Conservation (phyloP, 1,140 invertebrate species). For the Heliconius himera region DNA sequence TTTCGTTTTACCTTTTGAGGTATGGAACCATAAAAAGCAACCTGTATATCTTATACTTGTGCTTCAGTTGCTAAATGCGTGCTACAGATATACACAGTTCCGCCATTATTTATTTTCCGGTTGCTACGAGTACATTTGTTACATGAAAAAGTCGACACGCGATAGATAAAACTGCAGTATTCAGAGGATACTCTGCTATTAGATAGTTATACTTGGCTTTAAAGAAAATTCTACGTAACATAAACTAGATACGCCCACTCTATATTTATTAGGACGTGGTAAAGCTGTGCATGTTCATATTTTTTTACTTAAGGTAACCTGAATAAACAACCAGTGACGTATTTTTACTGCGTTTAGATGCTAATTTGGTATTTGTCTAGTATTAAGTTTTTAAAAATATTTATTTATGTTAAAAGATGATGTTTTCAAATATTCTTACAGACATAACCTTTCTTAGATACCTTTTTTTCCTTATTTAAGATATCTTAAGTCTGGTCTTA, state of each 20-base stretch:
- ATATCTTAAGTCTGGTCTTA: too few species aligned
- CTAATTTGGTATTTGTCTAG: too few species aligned
- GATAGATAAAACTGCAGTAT: slow-evolving; percentile 34
- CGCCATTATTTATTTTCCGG: slow-evolving; percentile 23
- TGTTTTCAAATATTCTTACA: too few species aligned
- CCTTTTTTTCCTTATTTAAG: too few species aligned
- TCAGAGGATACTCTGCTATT: slow-evolving; percentile 18
- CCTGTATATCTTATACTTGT: background rate
- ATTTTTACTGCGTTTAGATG: background rate
- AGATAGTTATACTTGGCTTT: slow-evolving; percentile 4
- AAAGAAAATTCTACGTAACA: slow-evolving; percentile 13
- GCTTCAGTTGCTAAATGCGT: slow-evolving; percentile 11
- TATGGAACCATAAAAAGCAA: too few species aligned
- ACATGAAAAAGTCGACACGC: slow-evolving; percentile 26
- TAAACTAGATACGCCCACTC: background rate
- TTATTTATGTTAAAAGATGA: too few species aligned
- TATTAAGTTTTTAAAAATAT: too few species aligned
- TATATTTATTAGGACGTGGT: slow-evolving; percentile 4
- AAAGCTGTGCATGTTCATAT: background rate
- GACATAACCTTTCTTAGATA: too few species aligned
- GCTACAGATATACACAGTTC: slow-evolving; percentile 18
- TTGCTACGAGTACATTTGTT: background rate
- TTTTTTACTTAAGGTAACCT: background rate
- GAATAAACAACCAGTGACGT: background rate
- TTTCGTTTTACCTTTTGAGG: too few species aligned